These are phyloP conservation scores for Calvadosia cruxmelitensis DNA, from an alignment of 30 jellyfish, hydroid and myxozoan species.

Conservation along the genomic window DNA sequence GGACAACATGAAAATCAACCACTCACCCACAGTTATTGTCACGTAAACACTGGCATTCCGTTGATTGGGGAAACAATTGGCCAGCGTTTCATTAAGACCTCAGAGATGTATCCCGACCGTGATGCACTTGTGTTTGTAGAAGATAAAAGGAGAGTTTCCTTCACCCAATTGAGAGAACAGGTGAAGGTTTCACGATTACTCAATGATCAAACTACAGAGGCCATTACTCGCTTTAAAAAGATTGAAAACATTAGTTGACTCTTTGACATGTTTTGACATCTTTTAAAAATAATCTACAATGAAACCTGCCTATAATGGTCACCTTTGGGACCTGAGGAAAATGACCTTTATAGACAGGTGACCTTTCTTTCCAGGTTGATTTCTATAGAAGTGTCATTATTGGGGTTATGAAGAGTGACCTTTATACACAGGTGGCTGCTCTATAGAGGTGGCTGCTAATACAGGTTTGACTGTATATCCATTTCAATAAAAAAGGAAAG, in stretches of 20 bases:
- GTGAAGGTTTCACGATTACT: constrained; percentile 5
- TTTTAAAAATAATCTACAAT: background rate
- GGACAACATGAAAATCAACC: background rate
- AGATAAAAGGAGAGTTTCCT: constrained; percentile 57
- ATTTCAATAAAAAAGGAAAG: too few relatives aligned
- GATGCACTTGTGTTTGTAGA: constrained; percentile 68
- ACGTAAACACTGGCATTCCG: constrained; percentile 26
- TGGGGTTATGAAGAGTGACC: too few relatives aligned
- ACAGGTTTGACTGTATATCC: too few relatives aligned
- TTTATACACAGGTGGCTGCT: too few relatives aligned
- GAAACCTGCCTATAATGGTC: too few relatives aligned
- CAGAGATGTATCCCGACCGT: constrained; percentile 72
- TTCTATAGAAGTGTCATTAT: too few relatives aligned
- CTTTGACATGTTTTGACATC: background rate
- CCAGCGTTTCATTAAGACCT: constrained; percentile 38
- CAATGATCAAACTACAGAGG: background rate
- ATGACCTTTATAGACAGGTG: too few relatives aligned
- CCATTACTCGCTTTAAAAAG: too few relatives aligned
- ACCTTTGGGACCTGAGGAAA: too few relatives aligned
- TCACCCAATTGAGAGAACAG: constrained; percentile 71
- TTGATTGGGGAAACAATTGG: constrained; percentile 82
- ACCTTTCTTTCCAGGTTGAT: too few relatives aligned
- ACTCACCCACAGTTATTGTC: constrained; percentile 66
- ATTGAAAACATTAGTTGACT: too few relatives aligned
- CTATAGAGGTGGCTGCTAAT: too few relatives aligned